Percentiles rank a stretch among this genome's conserved stretches.
phyloP scores from a whole-genome alignment of 92 coral and sea anemone species.

The Galaxea fascicularis region DNA sequence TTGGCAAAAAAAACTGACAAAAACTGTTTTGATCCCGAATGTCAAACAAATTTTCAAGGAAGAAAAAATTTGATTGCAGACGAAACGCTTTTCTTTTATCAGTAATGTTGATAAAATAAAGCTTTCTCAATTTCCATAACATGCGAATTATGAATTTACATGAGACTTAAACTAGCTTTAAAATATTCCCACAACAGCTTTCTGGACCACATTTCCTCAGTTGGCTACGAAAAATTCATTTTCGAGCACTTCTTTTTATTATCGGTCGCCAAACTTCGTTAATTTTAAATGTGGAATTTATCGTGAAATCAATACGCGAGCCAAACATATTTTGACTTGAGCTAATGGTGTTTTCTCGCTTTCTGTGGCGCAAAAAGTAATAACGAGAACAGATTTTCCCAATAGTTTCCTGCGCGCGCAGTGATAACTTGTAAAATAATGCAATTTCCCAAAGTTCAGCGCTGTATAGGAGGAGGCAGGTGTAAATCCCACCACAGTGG shows the following conservation, averaged over 20 bases:
- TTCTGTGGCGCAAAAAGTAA: background rate
- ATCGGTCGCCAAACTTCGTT: conserved; percentile 31
- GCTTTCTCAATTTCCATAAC: background rate
- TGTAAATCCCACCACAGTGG: conserved; percentile 14
- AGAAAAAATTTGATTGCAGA: no score
- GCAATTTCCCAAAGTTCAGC: conserved; percentile 53
- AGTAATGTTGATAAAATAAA: background rate
- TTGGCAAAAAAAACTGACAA: background rate
- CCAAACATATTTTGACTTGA: conserved; percentile 7
- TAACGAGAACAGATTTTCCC: background rate
- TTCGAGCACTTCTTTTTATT: background rate
- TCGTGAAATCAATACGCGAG: conserved; percentile 42
- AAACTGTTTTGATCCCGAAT: background rate
- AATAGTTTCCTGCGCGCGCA: conserved; percentile 7
- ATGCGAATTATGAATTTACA: conserved; percentile 20
- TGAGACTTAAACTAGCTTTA: conserved; percentile 11
- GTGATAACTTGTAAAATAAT: conserved; percentile 22
- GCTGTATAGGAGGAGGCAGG: conserved; percentile 46
- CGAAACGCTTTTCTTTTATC: background rate
- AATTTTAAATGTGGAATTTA: conserved; percentile 48
- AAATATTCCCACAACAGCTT: conserved; percentile 6
- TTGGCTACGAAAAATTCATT: conserved; percentile 36
- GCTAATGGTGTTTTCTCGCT: conserved; percentile 30
- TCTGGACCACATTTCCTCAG: conserved; percentile 11
- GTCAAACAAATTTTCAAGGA: background rate